Conservation (phyloP, 2,888 invertebrate species). For the Volucella bombylans region DNA sequence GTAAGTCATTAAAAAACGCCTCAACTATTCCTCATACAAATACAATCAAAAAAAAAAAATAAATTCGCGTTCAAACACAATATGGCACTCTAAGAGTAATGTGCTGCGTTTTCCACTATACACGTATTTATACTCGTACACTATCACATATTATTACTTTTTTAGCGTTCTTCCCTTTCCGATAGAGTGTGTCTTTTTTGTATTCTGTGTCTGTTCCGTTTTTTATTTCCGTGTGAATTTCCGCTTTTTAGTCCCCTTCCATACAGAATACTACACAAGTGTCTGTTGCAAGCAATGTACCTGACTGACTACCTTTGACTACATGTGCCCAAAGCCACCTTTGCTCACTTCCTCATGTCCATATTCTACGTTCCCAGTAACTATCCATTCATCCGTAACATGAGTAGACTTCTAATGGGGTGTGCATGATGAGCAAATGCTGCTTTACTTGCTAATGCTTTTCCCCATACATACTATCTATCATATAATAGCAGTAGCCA, state of each 20-base stretch:
- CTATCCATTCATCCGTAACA: conserved; percentile 72
- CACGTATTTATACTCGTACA: too few species aligned
- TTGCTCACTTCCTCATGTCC: conserved; percentile 67
- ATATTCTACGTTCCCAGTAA: conserved; percentile 41
- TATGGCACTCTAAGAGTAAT: conserved; percentile 37
- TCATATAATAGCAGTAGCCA: too few species aligned
- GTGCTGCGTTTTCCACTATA: too few species aligned
- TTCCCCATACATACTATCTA: conserved; percentile 18
- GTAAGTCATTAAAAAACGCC: conserved; percentile 33
- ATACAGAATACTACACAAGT: conserved; percentile 8
- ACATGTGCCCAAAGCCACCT: conserved; percentile 49
- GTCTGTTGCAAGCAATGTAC: conserved; percentile 54
- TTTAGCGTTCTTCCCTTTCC: conserved; percentile 16
- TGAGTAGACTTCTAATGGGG: conserved; percentile 72
- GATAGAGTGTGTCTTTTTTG: conserved; percentile 15
- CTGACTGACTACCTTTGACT: conserved; percentile 52
- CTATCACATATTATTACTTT: conserved; percentile 16
- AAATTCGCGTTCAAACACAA: conserved; percentile 53
- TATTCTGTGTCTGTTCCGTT: conserved; percentile 67
- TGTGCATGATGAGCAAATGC: conserved; percentile 69
- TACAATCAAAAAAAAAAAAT: conserved; percentile 18
- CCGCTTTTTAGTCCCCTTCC: conserved; percentile 62
- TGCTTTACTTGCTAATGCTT: conserved; percentile 29
- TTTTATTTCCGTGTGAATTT: conserved; percentile 75
- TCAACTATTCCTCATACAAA: background rate